Conservation (phyloP, 2,797 vertebrate genomes). For the Neostethus bicornis region DNA sequence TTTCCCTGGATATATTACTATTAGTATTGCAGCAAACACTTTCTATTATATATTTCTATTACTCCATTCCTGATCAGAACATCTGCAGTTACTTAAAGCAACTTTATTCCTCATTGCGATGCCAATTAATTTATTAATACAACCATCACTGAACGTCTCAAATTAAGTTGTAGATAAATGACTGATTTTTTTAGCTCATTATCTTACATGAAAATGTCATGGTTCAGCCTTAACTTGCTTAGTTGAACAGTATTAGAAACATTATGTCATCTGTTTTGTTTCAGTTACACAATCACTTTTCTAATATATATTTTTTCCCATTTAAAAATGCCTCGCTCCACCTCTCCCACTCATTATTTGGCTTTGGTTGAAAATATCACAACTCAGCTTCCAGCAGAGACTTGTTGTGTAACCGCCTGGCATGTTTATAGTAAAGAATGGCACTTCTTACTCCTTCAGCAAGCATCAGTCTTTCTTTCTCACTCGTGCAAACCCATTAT, state of each 20-base stretch:
- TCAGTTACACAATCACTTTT: conserved; percentile 59
- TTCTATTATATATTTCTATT: too few relatives aligned
- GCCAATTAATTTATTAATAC: too few relatives aligned
- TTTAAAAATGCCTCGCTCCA: conserved; percentile 56
- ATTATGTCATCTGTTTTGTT: conserved; percentile 38
- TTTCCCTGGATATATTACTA: too few relatives aligned
- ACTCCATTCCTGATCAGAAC: too few relatives aligned
- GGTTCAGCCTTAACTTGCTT: conserved; percentile 29
- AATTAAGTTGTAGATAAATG: too few relatives aligned
- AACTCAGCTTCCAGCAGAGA: conserved; percentile 45
- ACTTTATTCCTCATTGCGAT: too few relatives aligned
- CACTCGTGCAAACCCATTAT: conserved; percentile 37
- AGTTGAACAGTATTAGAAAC: conserved; percentile 17
- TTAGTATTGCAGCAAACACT: too few relatives aligned
- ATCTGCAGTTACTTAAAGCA: too few relatives aligned
- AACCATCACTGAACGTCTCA: too few relatives aligned
- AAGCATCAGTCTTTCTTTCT: conserved; percentile 31
- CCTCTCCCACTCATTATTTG: conserved; percentile 69
- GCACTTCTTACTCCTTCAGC: conserved; percentile 30
- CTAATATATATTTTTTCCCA: conserved; percentile 41
- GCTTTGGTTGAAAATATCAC: conserved; percentile 26
- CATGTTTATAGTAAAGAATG: conserved; percentile 56
- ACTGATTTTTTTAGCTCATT: too few relatives aligned
- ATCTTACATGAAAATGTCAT: not conserved
- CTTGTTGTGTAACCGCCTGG: conserved; percentile 64